These are phyloP conservation scores for Phenganax marumi DNA, from an alignment of 92 coral and sea anemone species.

Conservation along the genomic window DNA sequence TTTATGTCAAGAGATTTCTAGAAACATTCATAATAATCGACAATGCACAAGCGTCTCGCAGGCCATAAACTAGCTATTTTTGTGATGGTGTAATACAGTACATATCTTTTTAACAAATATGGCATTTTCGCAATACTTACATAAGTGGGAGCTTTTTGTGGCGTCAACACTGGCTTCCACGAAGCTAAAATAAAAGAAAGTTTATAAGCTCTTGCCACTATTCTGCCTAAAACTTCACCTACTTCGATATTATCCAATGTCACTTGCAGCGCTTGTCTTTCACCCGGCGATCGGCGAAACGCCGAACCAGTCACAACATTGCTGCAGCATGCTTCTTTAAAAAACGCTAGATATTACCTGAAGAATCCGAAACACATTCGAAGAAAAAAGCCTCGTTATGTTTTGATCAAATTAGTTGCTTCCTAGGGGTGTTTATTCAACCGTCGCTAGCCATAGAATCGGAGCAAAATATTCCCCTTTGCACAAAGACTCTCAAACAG, in stretches of 20 bases:
- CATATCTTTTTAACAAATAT: background rate
- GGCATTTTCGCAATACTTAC: slow-evolving; percentile 9
- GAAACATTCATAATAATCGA: background rate
- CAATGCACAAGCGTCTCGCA: background rate
- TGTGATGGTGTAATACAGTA: background rate
- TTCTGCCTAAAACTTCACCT: background rate
- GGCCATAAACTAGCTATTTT: background rate
- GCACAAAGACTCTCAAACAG: background rate
- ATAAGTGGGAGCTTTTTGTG: slow-evolving; percentile 36
- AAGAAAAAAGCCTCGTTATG: background rate
- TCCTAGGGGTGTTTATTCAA: slow-evolving; percentile 18
- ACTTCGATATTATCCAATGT: background rate
- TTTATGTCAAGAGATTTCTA: background rate
- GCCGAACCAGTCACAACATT: background rate
- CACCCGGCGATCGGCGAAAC: background rate
- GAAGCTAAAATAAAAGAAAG: slow-evolving; percentile 11
- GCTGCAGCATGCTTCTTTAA: background rate
- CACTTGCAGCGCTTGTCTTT: background rate
- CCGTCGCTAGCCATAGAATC: background rate
- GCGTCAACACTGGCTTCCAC: slow-evolving; percentile 29
- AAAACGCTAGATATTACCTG: background rate
- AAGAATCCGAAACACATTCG: background rate
- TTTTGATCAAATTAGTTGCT: background rate
- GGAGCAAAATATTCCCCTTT: background rate
- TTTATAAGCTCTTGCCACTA: background rate